Percentiles rank a stretch among this genome's conserved stretches.
Evolutionary conservation across 2,113 vertebrate genomes (phyloP).

Genomic region (Peromyscus californicus): DNA sequence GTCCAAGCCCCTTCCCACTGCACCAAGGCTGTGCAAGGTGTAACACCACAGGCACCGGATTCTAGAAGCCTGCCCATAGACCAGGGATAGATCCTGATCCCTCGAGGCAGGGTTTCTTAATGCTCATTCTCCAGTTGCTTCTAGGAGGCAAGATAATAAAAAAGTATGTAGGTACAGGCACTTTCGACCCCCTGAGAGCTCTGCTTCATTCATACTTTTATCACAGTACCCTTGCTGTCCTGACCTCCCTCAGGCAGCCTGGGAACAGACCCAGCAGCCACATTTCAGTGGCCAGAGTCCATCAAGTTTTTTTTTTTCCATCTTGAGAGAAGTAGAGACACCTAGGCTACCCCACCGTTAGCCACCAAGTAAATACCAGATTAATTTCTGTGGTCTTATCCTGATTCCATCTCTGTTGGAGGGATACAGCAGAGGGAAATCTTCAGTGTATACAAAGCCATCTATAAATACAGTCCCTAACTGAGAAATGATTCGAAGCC

Average conservation of each 20-base stretch:
- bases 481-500: constrained; percentile 14
- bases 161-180: not conserved
- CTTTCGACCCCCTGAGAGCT: not conserved
- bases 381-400: constrained; percentile 28
- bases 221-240: not conserved
- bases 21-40: no score
- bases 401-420: constrained; percentile 37
- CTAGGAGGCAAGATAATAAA: not conserved
- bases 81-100: no score
- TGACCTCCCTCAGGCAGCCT: not conserved
- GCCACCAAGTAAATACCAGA: not conserved
- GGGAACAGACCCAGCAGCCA: not conserved
- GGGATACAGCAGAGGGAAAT: constrained; percentile 40
- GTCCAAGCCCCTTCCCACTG: no score
- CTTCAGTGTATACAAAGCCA: not conserved
- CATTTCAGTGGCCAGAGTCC: not conserved
- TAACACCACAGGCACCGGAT: no score
- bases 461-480: constrained; percentile 33
- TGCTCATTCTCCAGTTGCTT: not conserved
- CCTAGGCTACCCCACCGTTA: not conserved
- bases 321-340: constrained; percentile 22
- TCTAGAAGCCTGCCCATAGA: no score
- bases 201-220: not conserved
- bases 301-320: not conserved
- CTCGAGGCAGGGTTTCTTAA: not conserved